Conservation (phyloP, 2,113 vertebrate genomes). For the Cyanoderma ruficeps region DNA sequence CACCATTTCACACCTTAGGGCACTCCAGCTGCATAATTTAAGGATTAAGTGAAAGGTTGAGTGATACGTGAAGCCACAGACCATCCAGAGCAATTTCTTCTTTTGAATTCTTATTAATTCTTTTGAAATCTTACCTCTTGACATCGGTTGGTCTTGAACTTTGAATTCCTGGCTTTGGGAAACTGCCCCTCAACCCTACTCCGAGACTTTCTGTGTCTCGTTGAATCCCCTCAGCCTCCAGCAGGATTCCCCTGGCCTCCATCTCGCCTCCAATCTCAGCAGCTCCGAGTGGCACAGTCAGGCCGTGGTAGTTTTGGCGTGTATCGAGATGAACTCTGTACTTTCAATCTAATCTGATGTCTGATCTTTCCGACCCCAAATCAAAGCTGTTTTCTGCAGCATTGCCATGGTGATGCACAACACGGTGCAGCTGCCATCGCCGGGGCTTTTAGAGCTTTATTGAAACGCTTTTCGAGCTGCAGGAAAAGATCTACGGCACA, state of each 20-base stretch:
- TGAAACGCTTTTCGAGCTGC: constrained; percentile 36
- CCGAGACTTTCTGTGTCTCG: neutral
- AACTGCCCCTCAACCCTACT: neutral
- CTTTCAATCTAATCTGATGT: neutral
- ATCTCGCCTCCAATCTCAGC: neutral
- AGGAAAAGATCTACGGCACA: neutral
- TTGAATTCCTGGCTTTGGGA: neutral
- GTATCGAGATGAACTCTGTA: neutral
- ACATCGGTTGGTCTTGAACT: neutral
- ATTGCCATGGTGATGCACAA: constrained; percentile 60
- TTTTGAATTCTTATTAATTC: neutral
- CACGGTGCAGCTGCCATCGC: neutral
- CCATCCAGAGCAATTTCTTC: neutral
- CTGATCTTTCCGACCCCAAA: constrained; percentile 43
- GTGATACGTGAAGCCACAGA: neutral
- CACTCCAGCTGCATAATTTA: neutral
- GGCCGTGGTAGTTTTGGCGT: neutral
- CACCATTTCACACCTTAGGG: neutral
- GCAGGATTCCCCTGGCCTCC: neutral
- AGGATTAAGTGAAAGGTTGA: neutral
- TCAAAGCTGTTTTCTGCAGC: constrained; percentile 32
- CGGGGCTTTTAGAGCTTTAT: constrained; percentile 31
- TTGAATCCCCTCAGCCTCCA: neutral
- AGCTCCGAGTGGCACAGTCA: neutral
- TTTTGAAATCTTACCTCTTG: neutral